phyloP scores from a whole-genome alignment of 2,797 vertebrate species.

The Ctenochaetus hawaiiensis region DNA sequence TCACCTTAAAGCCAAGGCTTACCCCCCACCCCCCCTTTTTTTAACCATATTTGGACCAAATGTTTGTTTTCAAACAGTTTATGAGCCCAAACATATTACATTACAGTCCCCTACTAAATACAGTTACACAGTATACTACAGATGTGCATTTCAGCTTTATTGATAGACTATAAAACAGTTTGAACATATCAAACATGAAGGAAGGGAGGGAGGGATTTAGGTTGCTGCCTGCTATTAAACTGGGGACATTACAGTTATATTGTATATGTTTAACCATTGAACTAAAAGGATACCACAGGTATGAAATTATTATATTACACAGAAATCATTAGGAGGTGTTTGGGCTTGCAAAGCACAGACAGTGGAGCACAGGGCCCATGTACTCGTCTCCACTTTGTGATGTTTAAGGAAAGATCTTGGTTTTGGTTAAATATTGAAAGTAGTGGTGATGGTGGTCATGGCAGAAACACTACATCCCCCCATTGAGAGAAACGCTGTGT shows the following conservation, averaged over 20 bases:
- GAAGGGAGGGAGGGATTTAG: background rate
- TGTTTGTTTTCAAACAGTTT: too few species aligned
- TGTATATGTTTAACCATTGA: too few species aligned
- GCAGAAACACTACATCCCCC: too few species aligned
- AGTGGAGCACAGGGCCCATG: background rate
- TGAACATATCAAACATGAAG: background rate
- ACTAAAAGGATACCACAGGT: too few species aligned
- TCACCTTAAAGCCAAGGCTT: background rate
- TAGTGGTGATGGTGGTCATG: too few species aligned
- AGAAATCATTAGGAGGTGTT: background rate
- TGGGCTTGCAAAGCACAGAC: background rate
- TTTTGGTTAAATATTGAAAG: background rate
- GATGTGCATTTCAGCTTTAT: background rate
- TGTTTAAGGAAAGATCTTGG: background rate
- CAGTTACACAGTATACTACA: background rate
- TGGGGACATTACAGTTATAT: background rate
- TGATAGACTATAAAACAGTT: background rate
- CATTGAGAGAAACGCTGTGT: too few species aligned
- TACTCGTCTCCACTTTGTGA: background rate
- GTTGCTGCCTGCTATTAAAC: background rate
- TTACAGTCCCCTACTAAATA: background rate
- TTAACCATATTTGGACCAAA: background rate
- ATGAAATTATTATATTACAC: too few species aligned
- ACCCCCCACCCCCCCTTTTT: background rate
- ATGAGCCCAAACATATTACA: too few species aligned